Base-by-base conservation (phyloP, 2,888 invertebrate species). In the Protonemura montana region DNA sequence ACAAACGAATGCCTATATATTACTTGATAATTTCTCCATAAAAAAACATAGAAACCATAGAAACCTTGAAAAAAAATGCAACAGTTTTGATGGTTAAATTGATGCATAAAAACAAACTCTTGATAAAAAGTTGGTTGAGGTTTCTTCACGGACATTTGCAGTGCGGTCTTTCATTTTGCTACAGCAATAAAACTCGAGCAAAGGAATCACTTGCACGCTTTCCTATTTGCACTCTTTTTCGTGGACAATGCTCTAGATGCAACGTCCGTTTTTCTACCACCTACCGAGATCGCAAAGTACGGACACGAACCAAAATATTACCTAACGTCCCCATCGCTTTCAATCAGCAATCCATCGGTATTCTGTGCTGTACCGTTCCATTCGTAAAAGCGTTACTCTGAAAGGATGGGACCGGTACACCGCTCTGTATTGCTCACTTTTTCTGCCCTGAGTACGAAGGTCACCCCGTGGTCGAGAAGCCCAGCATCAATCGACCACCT, bases 21-120 rank as follows among this genome's bases (percentile, higher is more conserved):
- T n/a, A 21, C 21, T 59, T 35, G 59, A 59, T 59, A 16, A 21
- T 35, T 59, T 59, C 59, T 59, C 59, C 59, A 21, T 21, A 59
- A n/a, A n/a, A n/a, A n/a, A n/a, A n/a, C n/a, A n/a, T n/a, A n/a
- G n/a, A n/a, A n/a, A n/a, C n/a, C n/a, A n/a, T n/a, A n/a, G n/a
- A n/a, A n/a, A 59, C 59, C 59, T 13, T 59, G 1, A 21, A 2
- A 21, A 59, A 59, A 59, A 59, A 59, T 59, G 59, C 21, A 59
- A 59, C 59, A 10, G 59, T 59, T 59, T 59, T 59, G 59, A 59
- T 59, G 59, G 59, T 59, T 59, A 59, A 59, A 59, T 59, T 59
- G 59, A n/a, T 59, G 59, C 1, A 21, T 2, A 21, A 13, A 59
- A 59, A 59, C n/a, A 59, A 59, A 59, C 21, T 2, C 59, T 16